phyloP scores from a whole-genome alignment of 2,797 vertebrate species.

The Sus cebifrons region DNA sequence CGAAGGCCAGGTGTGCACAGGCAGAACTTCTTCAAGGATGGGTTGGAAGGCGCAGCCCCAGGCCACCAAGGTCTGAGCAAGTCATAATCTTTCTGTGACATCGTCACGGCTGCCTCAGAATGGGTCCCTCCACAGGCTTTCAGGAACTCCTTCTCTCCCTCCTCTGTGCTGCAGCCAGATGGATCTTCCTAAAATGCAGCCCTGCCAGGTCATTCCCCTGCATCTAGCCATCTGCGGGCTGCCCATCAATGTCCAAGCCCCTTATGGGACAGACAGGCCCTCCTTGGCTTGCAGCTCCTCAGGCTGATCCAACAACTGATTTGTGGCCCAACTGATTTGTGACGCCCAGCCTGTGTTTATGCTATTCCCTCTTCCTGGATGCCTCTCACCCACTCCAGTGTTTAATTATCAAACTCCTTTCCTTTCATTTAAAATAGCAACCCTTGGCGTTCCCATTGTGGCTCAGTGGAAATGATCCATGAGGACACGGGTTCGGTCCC shows the following conservation, averaged over 20 bases:
- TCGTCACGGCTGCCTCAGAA: rapidly evolving
- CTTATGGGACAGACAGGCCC: rapidly evolving
- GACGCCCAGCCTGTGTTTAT: neutral
- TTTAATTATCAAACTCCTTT: neutral
- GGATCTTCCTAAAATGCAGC: neutral
- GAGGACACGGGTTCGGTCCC: too few species aligned
- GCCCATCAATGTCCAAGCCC: neutral
- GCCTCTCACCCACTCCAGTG: neutral
- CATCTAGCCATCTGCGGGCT: neutral
- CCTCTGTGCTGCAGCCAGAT: neutral
- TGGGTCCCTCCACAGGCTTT: neutral
- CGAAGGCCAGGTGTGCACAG: neutral
- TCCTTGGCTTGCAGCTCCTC: neutral
- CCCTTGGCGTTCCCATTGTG: too few species aligned
- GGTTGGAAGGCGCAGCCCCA: neutral
- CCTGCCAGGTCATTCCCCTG: neutral
- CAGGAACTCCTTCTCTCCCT: neutral
- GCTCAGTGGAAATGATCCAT: too few species aligned
- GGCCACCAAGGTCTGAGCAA: neutral
- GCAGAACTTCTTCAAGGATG: neutral
- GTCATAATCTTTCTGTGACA: rapidly evolving
- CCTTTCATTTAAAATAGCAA: neutral
- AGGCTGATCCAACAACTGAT: neutral
- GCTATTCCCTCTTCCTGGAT: neutral
- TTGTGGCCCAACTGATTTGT: neutral